These are phyloP conservation scores for Cyphomyrus plagiostoma DNA, from an alignment of 2,113 vertebrate species.

Conservation along the genomic window DNA sequence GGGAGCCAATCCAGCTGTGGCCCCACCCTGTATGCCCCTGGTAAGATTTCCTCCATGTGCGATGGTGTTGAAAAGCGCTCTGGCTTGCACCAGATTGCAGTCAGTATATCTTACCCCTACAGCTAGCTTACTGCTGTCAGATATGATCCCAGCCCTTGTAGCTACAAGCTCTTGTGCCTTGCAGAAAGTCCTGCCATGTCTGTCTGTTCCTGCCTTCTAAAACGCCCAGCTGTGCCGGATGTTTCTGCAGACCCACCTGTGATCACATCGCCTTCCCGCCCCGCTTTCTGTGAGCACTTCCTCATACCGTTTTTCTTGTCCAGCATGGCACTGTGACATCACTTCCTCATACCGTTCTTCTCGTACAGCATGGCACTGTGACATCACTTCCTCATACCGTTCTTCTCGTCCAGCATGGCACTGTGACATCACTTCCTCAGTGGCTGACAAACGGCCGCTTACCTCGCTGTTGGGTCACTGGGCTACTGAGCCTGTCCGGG, in stretches of 20 bases:
- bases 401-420: not conserved
- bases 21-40: not conserved
- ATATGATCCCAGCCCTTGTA: not conserved
- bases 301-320: not conserved
- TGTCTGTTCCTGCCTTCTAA: not conserved
- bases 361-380: not conserved
- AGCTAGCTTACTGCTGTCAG: not conserved
- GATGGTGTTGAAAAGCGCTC: not conserved
- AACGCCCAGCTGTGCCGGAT: not conserved
- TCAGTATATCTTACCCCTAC: not conserved
- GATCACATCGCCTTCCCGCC: not conserved
- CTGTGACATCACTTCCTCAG: not conserved
- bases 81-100: not conserved
- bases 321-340: not conserved
- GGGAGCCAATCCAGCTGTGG: not conserved
- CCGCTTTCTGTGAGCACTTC: not conserved
- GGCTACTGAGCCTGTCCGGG: not conserved
- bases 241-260: not conserved
- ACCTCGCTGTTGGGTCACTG: not conserved
- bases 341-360: not conserved
- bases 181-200: not conserved
- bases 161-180: not conserved
- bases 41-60: not conserved
- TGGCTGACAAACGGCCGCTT: not conserved
- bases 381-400: no score